Evolutionary conservation across 2,888 invertebrate genomes (phyloP), one percentile per base, ranked within the genome.

Genomic region (Ptilodon capucinus): DNA sequence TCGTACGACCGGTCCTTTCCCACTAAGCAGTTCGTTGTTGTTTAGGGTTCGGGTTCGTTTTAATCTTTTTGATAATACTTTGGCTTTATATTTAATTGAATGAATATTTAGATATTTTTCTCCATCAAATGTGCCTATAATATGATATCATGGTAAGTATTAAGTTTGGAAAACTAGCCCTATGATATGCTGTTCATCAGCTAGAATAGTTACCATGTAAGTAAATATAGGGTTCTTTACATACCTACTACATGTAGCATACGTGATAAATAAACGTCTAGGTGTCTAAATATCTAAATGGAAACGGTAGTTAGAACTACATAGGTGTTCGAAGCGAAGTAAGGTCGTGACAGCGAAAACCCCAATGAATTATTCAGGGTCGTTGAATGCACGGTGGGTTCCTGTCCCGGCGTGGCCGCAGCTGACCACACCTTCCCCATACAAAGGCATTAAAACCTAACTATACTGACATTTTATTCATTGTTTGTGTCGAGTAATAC

Each of bases 351-450:
- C 76, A 77, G 75, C 71, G 51, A 71, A 67, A 76, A 65, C 68
- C 73, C 57, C 68, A 59, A 82, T 84, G 83, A 84, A 86, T 86
- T 78, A 86, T 86, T 84, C 81, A 85, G 71, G 71, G 71, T 70
- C 71, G 76, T 71, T 79, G 76, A 74, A 79, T 79, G 74, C 78
- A 75, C 73, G 67, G 55, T 51, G 51, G 19, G 38, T 38, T 51
- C 51, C 58, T n/a, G n/a, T n/a, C n/a, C 44, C 55, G 38, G 45
- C 49, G 63, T 57, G 69, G 70, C 60, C 71, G 54, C 60, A 57
- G 62, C 57, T 75, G 70, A 76, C 74, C 74, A 69, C 66, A 67
- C 66, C 68, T 68, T 64, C 58, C 65, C 61, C 53, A 64, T 64
- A 70, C 55, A 54, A 59, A 64, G 46, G 58, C 58, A 63, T 54